These are phyloP conservation scores for Hirtodrosophila histrioides DNA, from an alignment of 2,888 invertebrate genomes.

Conservation along the genomic window DNA sequence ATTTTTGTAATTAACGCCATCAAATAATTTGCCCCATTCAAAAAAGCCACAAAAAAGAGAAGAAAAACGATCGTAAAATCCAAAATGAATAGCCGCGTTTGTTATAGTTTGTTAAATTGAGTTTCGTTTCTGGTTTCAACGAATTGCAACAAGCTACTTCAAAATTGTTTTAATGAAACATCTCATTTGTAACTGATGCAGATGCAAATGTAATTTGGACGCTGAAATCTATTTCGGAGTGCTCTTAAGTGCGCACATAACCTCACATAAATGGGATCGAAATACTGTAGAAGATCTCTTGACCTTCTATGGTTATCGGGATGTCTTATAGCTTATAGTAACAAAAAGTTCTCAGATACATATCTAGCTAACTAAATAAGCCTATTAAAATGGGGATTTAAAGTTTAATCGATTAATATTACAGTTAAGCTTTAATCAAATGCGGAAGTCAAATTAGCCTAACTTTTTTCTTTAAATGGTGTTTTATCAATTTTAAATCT, in stretches of 20 bases:
- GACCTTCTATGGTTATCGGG: no score
- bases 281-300: no score
- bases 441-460: no score
- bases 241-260: background rate
- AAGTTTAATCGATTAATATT: no score
- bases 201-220: conserved; percentile 18
- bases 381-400: no score
- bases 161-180: conserved; percentile 47
- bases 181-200: conserved; percentile 24
- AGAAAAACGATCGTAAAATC: conserved; percentile 37
- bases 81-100: conserved; percentile 41
- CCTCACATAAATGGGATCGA: conserved; percentile 11
- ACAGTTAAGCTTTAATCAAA: no score
- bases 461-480: no score
- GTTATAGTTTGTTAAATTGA: conserved; percentile 25
- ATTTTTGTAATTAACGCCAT: conserved; percentile 66
- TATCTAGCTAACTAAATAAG: no score
- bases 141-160: conserved; percentile 47
- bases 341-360: background rate
- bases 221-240: conserved; percentile 12
- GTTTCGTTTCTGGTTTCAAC: conserved; percentile 6
- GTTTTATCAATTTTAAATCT: no score
- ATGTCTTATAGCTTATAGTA: no score
- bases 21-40: conserved; percentile 51
- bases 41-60: background rate